Evolutionary conservation across 2,888 invertebrate species (phyloP), one percentile per base, ranked within the genome.

Genomic region (Ectropis crepuscularia): DNA sequence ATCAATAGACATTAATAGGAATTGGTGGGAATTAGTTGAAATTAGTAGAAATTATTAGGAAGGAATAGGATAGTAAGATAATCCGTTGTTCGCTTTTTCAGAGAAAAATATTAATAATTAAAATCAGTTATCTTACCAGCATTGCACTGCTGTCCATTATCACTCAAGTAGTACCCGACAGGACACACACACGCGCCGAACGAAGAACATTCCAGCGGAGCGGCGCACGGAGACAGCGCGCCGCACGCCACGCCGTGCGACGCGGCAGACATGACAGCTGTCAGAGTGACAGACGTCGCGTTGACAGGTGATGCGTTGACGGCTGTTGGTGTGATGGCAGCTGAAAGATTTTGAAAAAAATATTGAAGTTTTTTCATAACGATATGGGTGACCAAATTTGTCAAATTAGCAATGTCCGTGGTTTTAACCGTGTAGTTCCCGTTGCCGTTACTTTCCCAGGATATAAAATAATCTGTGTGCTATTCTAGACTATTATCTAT

Each of bases 121-220:
- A 28, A 28, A 28, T 2, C 16, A 28, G 16, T 11, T 39, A 57
- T 65, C 72, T 73, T 66, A 92, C 93, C 88, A 53, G 92, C 90
- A 8, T 82, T 82, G 49, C 93, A 93, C 0, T 28, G 36, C 0
- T 11, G 67, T 0, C 78, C 79, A 43, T 78, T 70, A 0, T 59
- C 66, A 57, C 70, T 80, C 0, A 75, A 71, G 37, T 89, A 92
- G 57, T 87, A 92, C 0, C 93, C 92, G 0, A 74, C 5, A 0
- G 89, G 87, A 45, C 93, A 93, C 0, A 88, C 67, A 38, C 93
- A 93, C 0, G 73, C 69, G 0, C 85, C 87, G 0, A 79, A 76
- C 0, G 45, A 6, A 0, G 84, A 81, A 53, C 93, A 93, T 0
- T 76, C 68, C 6, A 87, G 85, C 0, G 87, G 85, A 0, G 57